Percentiles rank a stretch among this genome's conserved stretches.
Evolutionary conservation across 2,888 invertebrate species (phyloP).

Genomic region (Cantharis lateralis): DNA sequence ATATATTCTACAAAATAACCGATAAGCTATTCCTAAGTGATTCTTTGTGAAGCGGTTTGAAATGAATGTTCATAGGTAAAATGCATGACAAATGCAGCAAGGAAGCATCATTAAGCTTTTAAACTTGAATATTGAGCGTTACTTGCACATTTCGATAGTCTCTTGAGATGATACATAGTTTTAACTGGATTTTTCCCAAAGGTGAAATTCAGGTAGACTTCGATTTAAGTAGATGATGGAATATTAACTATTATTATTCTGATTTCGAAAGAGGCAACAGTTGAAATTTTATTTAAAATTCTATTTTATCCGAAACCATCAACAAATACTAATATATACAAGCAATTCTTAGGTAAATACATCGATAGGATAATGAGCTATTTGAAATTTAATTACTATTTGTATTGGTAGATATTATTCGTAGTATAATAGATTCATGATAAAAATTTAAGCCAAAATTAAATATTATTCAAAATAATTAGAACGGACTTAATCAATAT

Average conservation of each 20-base stretch:
- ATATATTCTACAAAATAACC: not conserved
- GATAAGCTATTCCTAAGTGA: not conserved
- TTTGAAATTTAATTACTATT: not conserved
- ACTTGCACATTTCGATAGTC: conserved; percentile 1
- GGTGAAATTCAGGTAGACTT: not conserved
- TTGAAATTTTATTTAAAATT: not conserved
- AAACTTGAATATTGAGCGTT: not conserved
- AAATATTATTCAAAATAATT: not conserved
- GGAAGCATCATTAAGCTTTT: not conserved
- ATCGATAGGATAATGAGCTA: not conserved
- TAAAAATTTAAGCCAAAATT: not conserved
- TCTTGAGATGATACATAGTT: conserved; percentile 5
- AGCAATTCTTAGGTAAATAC: not conserved
- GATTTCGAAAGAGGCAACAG: not conserved
- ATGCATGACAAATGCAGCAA: not conserved
- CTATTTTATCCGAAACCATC: not conserved
- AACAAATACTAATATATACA: not conserved
- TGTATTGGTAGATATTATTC: not conserved
- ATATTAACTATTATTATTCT: not conserved
- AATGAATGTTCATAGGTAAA: not conserved
- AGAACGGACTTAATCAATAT: not conserved
- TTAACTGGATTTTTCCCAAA: not conserved
- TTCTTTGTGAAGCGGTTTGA: not conserved
- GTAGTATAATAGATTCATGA: not conserved
- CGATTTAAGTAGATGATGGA: not conserved